These are phyloP conservation scores for Turnix velox DNA, from an alignment of 2,113 vertebrate genomes.

Conservation along the genomic window DNA sequence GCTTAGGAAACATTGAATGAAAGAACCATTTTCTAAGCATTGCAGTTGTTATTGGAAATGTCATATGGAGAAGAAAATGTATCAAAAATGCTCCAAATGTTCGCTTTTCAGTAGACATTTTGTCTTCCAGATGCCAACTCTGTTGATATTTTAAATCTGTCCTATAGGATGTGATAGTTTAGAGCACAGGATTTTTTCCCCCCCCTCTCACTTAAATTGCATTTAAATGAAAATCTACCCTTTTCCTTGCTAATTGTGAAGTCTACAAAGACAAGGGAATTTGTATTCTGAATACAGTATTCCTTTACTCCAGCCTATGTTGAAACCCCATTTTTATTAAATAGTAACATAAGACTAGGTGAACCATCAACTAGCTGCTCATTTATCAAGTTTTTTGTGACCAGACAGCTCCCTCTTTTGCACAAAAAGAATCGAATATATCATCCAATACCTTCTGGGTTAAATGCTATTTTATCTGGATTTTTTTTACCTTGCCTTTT, in stretches of 20 bases:
- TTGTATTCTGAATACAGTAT: neutral
- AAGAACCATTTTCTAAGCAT: neutral
- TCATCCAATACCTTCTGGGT: neutral
- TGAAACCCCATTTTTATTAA: neutral
- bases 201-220: neutral
- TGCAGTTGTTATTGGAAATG: neutral
- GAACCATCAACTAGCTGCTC: neutral
- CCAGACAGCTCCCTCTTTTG: neutral
- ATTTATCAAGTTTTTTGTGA: neutral
- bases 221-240: neutral
- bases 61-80: neutral
- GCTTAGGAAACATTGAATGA: neutral
- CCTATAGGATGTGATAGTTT: neutral
- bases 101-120: neutral
- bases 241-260: neutral
- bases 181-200: neutral
- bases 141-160: neutral
- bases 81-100: neutral
- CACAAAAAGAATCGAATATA: neutral
- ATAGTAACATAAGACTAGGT: fast-evolving
- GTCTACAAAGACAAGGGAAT: neutral
- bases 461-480: neutral
- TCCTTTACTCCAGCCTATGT: neutral
- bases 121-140: neutral
- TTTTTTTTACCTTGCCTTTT: neutral